phyloP scores from a whole-genome alignment of 2,113 vertebrate species.

The Andinoacara biseriatus region DNA sequence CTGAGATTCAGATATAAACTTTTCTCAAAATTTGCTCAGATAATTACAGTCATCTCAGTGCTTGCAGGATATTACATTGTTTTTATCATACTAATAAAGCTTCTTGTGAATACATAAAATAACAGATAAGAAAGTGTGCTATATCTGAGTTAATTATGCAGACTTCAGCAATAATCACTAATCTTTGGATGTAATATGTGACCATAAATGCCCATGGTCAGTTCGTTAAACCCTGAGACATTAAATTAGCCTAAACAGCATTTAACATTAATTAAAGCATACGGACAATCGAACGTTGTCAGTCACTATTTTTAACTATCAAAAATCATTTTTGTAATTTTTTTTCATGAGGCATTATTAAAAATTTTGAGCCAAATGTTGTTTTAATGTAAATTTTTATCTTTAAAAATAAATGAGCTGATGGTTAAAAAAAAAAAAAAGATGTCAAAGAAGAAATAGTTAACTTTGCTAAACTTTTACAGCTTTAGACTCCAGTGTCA shows the following conservation, averaged over 20 bases:
- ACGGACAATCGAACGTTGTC: background rate
- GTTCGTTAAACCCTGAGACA: background rate
- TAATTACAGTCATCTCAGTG: background rate
- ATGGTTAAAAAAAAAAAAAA: background rate
- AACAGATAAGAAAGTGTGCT: background rate
- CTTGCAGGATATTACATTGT: too few species aligned
- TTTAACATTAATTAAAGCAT: background rate
- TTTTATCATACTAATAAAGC: background rate
- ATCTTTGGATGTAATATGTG: background rate
- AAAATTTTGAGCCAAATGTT: background rate
- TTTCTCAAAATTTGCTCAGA: background rate
- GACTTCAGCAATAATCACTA: background rate
- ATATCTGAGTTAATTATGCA: background rate
- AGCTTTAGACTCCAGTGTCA: background rate
- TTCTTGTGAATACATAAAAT: background rate
- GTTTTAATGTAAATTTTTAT: background rate
- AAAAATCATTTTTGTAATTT: background rate
- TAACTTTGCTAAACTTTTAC: background rate
- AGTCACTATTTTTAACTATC: background rate
- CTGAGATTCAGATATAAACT: background rate
- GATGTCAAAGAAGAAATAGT: background rate
- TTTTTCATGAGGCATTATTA: background rate
- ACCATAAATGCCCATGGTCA: background rate
- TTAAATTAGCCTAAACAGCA: background rate
- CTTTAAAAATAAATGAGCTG: background rate